A percentile compares a stretch with the other conserved stretches of the same genome.
These are phyloP conservation scores for Calameuta filiformis DNA, from an alignment of 2,888 invertebrate species.

Conservation along the genomic window DNA sequence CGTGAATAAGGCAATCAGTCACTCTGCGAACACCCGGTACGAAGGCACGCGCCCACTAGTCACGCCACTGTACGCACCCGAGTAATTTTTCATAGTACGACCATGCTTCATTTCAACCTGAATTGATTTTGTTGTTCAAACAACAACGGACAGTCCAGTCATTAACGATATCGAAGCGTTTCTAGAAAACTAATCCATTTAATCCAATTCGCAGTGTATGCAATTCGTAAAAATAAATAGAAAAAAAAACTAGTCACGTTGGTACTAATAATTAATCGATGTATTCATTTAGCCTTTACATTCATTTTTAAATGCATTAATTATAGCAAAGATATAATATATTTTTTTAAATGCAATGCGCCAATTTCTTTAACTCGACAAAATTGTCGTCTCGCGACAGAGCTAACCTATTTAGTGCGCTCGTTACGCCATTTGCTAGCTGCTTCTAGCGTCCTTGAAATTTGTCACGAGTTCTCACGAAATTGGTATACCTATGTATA, in stretches of 20 bases:
- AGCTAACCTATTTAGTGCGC: background rate
- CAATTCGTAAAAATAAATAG: background rate
- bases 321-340: background rate
- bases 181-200: background rate
- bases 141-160: slow-evolving; percentile 31
- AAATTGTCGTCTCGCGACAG: background rate
- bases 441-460: background rate
- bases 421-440: background rate
- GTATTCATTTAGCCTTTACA: background rate
- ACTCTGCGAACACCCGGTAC: background rate
- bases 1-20: slow-evolving; percentile 3
- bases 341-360: background rate
- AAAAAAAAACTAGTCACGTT: background rate
- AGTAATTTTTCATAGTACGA: background rate
- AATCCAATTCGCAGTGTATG: background rate
- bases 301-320: background rate
- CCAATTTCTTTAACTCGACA: background rate
- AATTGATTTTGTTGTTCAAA: slow-evolving; percentile 6
- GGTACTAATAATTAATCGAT: background rate
- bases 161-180: slow-evolving; percentile 28
- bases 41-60: background rate
- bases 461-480: background rate
- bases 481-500: background rate
- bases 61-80: background rate
- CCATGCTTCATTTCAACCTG: background rate